Base-by-base conservation (phyloP, 1,140 invertebrate genomes). In the Drosophila arawakana region DNA sequence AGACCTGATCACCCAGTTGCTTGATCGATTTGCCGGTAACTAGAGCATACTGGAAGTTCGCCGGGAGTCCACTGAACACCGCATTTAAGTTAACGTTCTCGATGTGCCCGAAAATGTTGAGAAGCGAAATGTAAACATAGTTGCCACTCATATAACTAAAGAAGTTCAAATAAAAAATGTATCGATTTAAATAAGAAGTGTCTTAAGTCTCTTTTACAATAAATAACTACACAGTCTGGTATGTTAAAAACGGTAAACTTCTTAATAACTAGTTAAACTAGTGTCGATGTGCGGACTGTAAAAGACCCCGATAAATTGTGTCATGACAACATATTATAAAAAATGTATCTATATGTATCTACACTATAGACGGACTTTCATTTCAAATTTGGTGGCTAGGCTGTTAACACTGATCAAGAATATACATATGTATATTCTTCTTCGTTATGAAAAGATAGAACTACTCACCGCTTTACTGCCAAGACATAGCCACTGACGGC, bases 11-110 rank as follows among this genome's bases (percentile, higher is more conserved):
- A 4, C 85, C 81, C 34, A 90, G 44, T 47, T 78, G 69, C 37
- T 68, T 82, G 66, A 89, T 89, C 52, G 90, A 91, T 54, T 89
- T 91, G 15, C 77, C 79, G 6, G 83, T 91, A 41, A 91, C 76
- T 52, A 91, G 52, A 10, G 77, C 81, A 6, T 91, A 91, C 73
- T 92, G 78, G 76, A 92, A 91, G 2, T 63, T 62, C n/a, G 52
- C 30, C 0, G 91, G 81, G n/a, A 92, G 37, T 1, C 78, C 68
- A 7, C 55, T 59, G 41, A 91, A 91, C 7, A 83, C 74, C 5
- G 66, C 44, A 1, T 74, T 70, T 34, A 92, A 35, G 30, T 92
- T 79, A 1, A 92, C 76, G 39, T 80, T 80, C 69, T 92, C 91
- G 15, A 90, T 78, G 15, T 78, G 43, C 39, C 76, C 78, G 44